A percentile compares a stretch with the other conserved stretches of the same genome.
Conservation (phyloP, 30 jellyfish, hydroid and myxozoan species). For the Cassiopea andromeda region DNA sequence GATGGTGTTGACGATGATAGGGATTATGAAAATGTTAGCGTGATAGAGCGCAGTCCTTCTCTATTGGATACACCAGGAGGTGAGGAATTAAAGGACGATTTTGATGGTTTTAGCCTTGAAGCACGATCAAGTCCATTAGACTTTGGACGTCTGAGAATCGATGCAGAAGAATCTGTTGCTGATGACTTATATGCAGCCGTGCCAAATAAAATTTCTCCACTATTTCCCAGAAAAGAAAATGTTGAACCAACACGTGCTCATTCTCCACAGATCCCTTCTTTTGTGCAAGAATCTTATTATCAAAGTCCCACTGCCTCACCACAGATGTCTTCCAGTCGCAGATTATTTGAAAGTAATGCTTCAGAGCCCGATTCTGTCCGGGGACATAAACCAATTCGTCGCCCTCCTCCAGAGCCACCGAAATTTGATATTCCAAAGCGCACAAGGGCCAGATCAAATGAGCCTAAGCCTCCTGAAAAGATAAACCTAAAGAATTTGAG, state of each 20-base stretch:
- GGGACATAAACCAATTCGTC: conserved; percentile 32
- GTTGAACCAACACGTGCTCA: background rate
- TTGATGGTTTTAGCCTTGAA: background rate
- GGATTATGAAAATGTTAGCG: conserved; percentile 20
- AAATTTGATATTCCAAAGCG: conserved; percentile 19
- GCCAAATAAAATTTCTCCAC: conserved; percentile 22
- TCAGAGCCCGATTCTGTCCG: background rate
- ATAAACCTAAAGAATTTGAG: background rate
- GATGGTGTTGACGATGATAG: background rate
- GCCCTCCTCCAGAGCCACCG: conserved; percentile 73
- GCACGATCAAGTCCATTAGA: conserved; percentile 23
- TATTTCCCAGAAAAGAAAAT: background rate
- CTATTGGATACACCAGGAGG: background rate
- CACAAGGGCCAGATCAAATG: conserved; percentile 4
- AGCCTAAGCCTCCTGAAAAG: background rate
- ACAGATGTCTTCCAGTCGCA: conserved; percentile 17
- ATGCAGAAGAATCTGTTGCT: conserved; percentile 28
- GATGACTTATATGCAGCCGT: conserved; percentile 15
- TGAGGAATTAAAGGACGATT: background rate
- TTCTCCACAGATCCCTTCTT: background rate
- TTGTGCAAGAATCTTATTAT: conserved; percentile 7
- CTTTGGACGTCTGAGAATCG: conserved; percentile 45
- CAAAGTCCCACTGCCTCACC: conserved; percentile 57
- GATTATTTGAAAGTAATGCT: conserved; percentile 22
- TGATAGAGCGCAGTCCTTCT: background rate